A percentile compares a stretch with the other conserved stretches of the same genome.
Evolutionary conservation across 1,140 invertebrate genomes (phyloP).

Genomic region (Temnothorax longispinosus): DNA sequence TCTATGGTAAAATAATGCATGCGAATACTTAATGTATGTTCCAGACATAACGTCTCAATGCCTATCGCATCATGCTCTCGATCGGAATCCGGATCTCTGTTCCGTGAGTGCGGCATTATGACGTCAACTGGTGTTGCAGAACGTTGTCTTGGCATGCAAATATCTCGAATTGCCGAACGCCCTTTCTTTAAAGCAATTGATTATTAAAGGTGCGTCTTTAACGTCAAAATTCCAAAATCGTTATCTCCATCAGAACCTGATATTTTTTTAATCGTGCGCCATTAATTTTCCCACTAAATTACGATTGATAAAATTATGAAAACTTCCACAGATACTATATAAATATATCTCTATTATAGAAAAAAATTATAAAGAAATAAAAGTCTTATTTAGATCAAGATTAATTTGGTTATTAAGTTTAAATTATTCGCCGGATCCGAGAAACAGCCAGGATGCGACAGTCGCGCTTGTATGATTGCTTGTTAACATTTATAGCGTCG

Average conservation of each 20-base stretch:
- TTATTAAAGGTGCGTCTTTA: background rate
- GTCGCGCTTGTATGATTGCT: slow-evolving; percentile 1
- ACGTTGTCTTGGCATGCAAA: background rate
- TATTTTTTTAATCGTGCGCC: background rate
- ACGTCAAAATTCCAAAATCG: background rate
- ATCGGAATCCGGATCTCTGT: slow-evolving; percentile 77
- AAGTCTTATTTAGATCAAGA: background rate
- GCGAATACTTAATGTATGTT: slow-evolving; percentile 39
- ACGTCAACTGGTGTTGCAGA: slow-evolving; percentile 46
- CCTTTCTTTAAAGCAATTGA: slow-evolving; percentile 1
- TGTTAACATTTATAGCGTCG: slow-evolving; percentile 6
- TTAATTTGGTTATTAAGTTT: background rate
- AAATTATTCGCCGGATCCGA: background rate
- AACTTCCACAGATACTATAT: background rate
- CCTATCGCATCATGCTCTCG: slow-evolving; percentile 61
- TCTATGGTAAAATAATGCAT: slow-evolving; percentile 56
- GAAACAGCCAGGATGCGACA: background rate
- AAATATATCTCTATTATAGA: background rate
- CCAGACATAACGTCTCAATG: slow-evolving; percentile 62
- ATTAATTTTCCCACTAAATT: background rate
- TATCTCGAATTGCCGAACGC: background rate
- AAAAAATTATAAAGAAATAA: too few species aligned
- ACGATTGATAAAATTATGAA: background rate
- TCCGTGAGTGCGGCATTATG: slow-evolving; percentile 43
- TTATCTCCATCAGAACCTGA: background rate